Evolutionary conservation across 2,888 invertebrate species (phyloP).

Genomic region (Brachylomia viminalis): DNA sequence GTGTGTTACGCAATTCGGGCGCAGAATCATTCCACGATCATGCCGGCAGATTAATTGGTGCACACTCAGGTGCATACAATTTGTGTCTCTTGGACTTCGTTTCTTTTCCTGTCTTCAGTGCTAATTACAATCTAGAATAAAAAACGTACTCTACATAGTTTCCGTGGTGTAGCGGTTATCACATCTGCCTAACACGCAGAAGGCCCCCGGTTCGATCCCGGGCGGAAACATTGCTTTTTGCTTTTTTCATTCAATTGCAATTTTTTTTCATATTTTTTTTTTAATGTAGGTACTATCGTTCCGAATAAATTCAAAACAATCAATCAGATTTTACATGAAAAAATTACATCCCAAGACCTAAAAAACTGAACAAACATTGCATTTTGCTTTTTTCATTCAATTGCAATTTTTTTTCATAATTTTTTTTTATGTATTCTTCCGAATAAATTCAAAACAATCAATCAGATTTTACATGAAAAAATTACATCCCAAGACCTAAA

Average conservation of each 20-base stretch:
- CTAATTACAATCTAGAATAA: conserved; percentile 13
- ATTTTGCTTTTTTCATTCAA: conserved; percentile 54
- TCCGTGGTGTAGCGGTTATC: conserved; percentile 97
- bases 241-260: neutral
- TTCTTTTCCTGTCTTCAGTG: neutral
- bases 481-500: neutral
- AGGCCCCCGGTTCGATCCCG: conserved; percentile 97
- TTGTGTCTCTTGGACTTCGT: neutral
- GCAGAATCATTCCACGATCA: no score
- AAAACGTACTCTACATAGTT: conserved; percentile 77
- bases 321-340: neutral
- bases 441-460: no score
- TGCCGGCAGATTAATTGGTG: no score
- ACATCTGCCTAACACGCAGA: conserved; percentile 98
- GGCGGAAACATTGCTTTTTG: conserved; percentile 92
- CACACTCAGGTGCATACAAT: no score
- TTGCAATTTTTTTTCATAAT: neutral
- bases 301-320: no score
- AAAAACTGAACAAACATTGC: conserved; percentile 82
- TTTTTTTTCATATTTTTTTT: neutral
- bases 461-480: neutral
- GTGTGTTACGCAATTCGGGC: no score
- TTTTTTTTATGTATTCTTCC: neutral
- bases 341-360: neutral
- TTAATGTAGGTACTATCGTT: neutral